phyloP scores from a whole-genome alignment of 2,888 invertebrate genomes.

The Heliconius erato region DNA sequence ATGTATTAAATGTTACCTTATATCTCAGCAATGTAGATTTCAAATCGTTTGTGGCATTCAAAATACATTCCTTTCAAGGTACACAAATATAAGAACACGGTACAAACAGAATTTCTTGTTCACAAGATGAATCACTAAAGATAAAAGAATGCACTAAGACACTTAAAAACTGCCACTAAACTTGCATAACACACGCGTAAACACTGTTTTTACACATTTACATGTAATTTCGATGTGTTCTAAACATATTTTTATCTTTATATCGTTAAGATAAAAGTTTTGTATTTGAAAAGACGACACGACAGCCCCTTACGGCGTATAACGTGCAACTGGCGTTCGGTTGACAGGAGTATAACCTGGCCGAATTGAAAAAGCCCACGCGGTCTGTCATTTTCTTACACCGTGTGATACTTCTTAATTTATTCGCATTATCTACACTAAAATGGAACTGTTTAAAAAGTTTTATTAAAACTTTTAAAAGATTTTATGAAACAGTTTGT shows the following conservation, averaged over 20 bases:
- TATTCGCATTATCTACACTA: constrained; percentile 66
- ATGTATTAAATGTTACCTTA: constrained; percentile 41
- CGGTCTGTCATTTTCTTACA: constrained; percentile 60
- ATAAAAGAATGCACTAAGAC: constrained; percentile 74
- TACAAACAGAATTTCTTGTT: constrained; percentile 79
- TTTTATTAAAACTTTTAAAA: constrained; percentile 61
- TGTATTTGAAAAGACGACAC: constrained; percentile 65
- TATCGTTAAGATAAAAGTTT: constrained; percentile 77
- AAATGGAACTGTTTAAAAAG: constrained; percentile 76
- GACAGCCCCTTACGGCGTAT: constrained; percentile 62
- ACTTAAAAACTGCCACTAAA: constrained; percentile 66
- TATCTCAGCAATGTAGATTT: constrained; percentile 40
- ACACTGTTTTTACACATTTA: constrained; percentile 62
- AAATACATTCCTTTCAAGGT: constrained; percentile 63
- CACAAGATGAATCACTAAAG: constrained; percentile 80
- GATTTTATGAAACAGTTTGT: constrained; percentile 48
- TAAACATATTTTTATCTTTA: constrained; percentile 65
- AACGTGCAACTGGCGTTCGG: constrained; percentile 69
- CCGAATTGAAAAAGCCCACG: constrained; percentile 72
- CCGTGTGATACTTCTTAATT: constrained; percentile 72
- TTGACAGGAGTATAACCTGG: constrained; percentile 76
- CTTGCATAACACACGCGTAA: constrained; percentile 63
- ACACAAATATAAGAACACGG: constrained; percentile 68
- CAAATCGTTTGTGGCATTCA: constrained; percentile 63
- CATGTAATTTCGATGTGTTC: constrained; percentile 66